Evolutionary conservation across 2,888 invertebrate species (phyloP), one percentile per base, ranked within the genome.

Genomic region (Harpagoxenus sublaevis): DNA sequence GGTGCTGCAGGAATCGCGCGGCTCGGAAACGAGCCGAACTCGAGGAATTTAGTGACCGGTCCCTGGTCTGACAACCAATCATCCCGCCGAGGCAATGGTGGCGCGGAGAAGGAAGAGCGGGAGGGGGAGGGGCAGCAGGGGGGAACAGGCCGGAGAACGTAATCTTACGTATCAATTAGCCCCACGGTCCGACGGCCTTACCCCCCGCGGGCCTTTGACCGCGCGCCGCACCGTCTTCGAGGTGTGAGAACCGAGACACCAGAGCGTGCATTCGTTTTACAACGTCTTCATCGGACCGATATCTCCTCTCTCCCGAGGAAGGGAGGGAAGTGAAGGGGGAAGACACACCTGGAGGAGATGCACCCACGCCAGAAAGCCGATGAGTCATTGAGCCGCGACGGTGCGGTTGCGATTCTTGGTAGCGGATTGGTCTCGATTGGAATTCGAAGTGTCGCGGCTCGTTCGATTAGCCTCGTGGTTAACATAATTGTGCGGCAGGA

Each of bases 161-260:
- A 94, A 94, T 95, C 94, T 94, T 94, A 95, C 94, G 95, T 95
- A 95, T 95, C 95, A 95, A 95, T 95, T 95, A 95, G 95, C 94
- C 94, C 92, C 94, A 93, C 94, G 93, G 94, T 94, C 94, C 93
- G 93, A 93, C 92, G 93, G 94, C 92, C 92, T 93, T 94, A 94
- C 95, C 95, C 95, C 95, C 95, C 93, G 95, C 94, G 94, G 95
- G 94, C 94, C 95, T 95, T 95, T 95, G 94, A 95, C 95, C 94
- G 94, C 92, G 91, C 92, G 94, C 94, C 95, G 94, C 94, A 91
- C 91, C 92, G 91, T 91, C 91, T 90, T 92, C 91, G 91, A 94
- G 94, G 94, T 94, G 94, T 95, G 94, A 94, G 94, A 94, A 94
- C 92, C 92, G 85, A 93, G 92, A 92, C 92, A 93, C 92, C 92